These are phyloP conservation scores for Chunga burmeisteri DNA, from an alignment of 2,113 vertebrate species.

Conservation along the genomic window DNA sequence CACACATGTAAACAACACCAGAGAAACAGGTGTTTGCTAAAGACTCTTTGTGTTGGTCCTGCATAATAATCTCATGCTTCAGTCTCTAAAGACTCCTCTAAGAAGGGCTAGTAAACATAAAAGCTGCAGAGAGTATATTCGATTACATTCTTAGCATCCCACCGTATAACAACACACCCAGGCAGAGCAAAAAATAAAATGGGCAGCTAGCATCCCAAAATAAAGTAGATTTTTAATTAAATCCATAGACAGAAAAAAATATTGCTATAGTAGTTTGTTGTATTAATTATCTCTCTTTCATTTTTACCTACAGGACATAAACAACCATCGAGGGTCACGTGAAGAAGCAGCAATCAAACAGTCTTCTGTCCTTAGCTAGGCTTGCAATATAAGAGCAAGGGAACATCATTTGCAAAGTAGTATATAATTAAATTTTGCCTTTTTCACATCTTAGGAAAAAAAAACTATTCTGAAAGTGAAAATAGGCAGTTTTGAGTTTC, in stretches of 20 bases:
- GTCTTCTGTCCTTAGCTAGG: neutral
- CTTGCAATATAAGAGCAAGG: neutral
- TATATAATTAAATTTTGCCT: neutral
- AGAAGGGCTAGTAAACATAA: neutral
- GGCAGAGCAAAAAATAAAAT: neutral
- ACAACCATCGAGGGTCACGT: neutral
- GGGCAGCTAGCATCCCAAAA: neutral
- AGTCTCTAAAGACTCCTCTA: neutral
- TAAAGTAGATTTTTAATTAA: neutral
- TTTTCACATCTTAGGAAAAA: neutral
- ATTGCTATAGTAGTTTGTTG: neutral
- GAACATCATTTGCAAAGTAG: neutral
- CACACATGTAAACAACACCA: neutral
- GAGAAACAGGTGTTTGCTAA: slow-evolving; percentile 21
- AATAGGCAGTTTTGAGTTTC: neutral
- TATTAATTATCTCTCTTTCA: neutral
- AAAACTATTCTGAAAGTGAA: neutral
- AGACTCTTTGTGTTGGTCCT: neutral
- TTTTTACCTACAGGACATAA: neutral
- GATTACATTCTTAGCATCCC: neutral
- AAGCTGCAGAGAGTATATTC: neutral
- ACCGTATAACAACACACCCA: neutral
- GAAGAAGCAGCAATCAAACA: neutral
- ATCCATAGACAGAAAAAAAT: neutral
- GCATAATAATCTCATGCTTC: neutral